Evolutionary conservation across 1,140 invertebrate genomes (phyloP), one percentile per base, ranked within the genome.

Genomic region (Doryteuthis pealeii): DNA sequence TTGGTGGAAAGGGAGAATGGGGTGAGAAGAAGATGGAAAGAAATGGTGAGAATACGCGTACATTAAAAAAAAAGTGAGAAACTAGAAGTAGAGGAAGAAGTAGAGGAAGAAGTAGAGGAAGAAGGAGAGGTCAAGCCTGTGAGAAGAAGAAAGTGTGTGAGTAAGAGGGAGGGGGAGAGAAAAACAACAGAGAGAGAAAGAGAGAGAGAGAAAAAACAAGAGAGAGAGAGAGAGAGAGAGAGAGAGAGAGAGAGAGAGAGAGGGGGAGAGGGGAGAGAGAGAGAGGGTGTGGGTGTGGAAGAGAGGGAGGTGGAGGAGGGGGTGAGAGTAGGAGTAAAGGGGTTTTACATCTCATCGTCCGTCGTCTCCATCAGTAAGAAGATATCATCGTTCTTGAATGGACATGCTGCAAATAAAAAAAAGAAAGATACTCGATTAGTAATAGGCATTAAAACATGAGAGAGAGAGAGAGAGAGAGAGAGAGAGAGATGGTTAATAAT

Each of bases 321-420:
- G 54, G 6, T 58, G 54, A 6, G 5, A 22, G 54, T 28, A 58
- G 18, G 18, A 15, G 22, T 14, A 28, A 22, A 58, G 10, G 18
- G 18, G 35, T 40, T 40, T 26, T 68, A 68, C 66, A 68, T 68
- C 66, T 68, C 66, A 68, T 68, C 66, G 31, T 68, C 66, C 30
- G 66, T 68, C 26, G 66, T 68, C 30, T 68, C 66, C 66, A 68
- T 35, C 32, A 68, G 1, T 15, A 68, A 10, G 5, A 68, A 68
- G 6, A 68, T 68, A 22, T 68, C 66, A 32, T 68, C 66, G 66
- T 35, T 32, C 66, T 31, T 8, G 66, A 68, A 22, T 35, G 28
- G 22, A 35, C 30, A 35, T 68, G 66, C 66, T 68, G 66, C 10
- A 26, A 68, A 31, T 26, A 58, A 4, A n/a, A 26, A 26, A 58